Evolutionary conservation across 2,113 vertebrate genomes (phyloP).

Genomic region (Cariama cristata): DNA sequence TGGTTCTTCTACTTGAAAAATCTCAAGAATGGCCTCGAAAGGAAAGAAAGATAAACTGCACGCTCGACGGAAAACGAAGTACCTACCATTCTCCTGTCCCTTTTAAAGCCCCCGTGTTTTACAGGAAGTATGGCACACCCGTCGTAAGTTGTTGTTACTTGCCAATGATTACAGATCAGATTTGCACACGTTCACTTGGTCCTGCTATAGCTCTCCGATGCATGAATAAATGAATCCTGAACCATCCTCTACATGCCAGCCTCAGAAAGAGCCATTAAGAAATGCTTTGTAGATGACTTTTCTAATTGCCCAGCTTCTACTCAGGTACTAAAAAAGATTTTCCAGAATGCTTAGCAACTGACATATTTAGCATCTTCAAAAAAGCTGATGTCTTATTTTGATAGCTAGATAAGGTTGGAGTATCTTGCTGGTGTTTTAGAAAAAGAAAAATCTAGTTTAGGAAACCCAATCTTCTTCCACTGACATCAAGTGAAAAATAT

Average conservation of each 20-base stretch:
- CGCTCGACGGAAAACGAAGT: background rate
- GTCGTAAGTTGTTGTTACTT: background rate
- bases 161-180: background rate
- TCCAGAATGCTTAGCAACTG: background rate
- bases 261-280: background rate
- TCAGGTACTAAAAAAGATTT: background rate
- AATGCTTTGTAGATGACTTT: background rate
- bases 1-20: background rate
- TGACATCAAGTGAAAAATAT: background rate
- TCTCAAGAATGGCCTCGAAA: background rate
- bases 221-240: background rate
- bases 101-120: background rate
- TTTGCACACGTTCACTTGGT: background rate
- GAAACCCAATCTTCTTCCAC: background rate
- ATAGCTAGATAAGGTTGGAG: background rate
- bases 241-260: background rate
- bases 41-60: background rate
- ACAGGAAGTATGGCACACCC: background rate
- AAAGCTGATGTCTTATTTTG: background rate
- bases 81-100: background rate
- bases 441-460: background rate
- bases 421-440: background rate
- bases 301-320: background rate
- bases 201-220: background rate
- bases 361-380: background rate